phyloP scores from a whole-genome alignment of 64 coral and sea anemone species.

The Pocillopora damicornis region DNA sequence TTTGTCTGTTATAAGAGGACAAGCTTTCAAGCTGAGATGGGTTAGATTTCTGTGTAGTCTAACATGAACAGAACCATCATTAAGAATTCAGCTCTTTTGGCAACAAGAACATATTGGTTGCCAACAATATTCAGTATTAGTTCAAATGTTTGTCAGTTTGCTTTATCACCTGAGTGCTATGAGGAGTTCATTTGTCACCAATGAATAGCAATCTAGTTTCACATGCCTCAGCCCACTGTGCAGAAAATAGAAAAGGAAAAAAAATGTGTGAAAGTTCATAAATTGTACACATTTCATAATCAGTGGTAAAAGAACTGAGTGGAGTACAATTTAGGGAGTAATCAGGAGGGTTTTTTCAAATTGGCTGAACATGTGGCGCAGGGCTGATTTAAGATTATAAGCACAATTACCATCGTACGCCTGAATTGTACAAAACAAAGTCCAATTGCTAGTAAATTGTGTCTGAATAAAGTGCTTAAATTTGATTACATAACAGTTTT shows the following conservation, averaged over 20 bases:
- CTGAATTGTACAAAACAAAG: too few relatives aligned
- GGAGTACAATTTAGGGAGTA: background rate
- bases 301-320: background rate
- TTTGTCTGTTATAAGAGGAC: slow-evolving; percentile 88
- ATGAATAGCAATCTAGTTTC: slow-evolving; percentile 77
- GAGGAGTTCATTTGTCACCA: slow-evolving; percentile 88
- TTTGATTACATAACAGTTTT: too few relatives aligned
- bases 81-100: background rate
- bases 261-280: background rate
- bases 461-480: too few relatives aligned
- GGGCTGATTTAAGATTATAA: background rate
- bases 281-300: background rate
- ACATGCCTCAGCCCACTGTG: slow-evolving; percentile 66
- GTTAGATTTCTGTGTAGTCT: slow-evolving; percentile 73
- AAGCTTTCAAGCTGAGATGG: slow-evolving; percentile 65
- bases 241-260: background rate
- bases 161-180: slow-evolving; percentile 61
- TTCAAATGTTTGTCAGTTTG: background rate
- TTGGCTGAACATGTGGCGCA: background rate
- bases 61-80: background rate
- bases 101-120: background rate
- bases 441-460: too few relatives aligned
- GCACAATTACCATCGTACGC: background rate
- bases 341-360: too few relatives aligned
- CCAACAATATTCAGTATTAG: background rate